These are phyloP conservation scores for Danio aesculapii DNA, from an alignment of 2,797 vertebrate species.

Conservation along the genomic window DNA sequence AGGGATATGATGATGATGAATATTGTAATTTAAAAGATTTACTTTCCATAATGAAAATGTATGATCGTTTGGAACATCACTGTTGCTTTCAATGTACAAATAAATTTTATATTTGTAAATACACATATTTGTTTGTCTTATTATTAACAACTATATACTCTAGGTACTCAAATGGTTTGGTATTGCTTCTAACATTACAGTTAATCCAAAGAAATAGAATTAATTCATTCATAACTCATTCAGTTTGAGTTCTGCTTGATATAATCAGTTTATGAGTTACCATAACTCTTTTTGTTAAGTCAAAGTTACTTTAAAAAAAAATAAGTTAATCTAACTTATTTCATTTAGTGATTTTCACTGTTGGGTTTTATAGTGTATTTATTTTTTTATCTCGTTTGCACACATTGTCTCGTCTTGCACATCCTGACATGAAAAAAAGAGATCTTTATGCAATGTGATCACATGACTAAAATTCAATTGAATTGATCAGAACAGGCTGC, in stretches of 20 bases:
- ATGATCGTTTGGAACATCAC: not conserved
- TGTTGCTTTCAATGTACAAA: not conserved
- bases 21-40: not conserved
- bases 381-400: conserved; percentile 30
- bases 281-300: no score
- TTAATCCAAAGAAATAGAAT: no score
- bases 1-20: not conserved
- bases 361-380: no score
- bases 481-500: not conserved
- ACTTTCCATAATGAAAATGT: not conserved
- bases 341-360: no score
- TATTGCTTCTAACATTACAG: no score
- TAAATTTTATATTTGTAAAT: not conserved
- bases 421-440: not conserved
- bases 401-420: not conserved
- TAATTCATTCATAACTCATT: no score
- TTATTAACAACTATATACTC: no score
- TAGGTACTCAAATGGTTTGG: no score
- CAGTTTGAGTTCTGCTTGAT: no score
- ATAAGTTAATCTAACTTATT: no score
- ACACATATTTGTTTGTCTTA: not conserved
- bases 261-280: no score
- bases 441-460: not conserved
- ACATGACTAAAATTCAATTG: not conserved
- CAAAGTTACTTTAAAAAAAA: no score